phyloP scores from a whole-genome alignment of 2,113 vertebrate genomes.

The Gorilla gorilla region DNA sequence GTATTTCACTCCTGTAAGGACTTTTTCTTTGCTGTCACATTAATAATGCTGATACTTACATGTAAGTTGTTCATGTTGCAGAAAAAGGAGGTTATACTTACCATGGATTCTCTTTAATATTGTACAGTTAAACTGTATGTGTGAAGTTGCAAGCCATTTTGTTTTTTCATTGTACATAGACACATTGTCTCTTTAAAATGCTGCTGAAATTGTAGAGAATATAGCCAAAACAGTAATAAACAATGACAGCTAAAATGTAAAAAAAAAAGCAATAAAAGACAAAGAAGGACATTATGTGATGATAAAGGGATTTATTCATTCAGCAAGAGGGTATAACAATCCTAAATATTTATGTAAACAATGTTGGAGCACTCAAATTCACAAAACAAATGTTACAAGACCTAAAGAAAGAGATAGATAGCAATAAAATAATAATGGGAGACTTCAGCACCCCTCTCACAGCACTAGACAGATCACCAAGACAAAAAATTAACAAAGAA shows the following conservation, averaged over 20 bases:
- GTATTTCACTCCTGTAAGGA: constrained; percentile 82
- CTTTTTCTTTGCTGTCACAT: constrained; percentile 82
- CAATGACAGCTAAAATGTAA: constrained; percentile 88
- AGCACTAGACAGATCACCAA: too few relatives aligned
- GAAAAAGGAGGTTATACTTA: constrained; percentile 85
- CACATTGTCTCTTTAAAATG: constrained; percentile 90
- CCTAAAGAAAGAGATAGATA: too few relatives aligned
- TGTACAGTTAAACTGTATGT: constrained; percentile 89
- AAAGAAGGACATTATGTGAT: too few relatives aligned
- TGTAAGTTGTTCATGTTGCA: constrained; percentile 86
- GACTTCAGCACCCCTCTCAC: too few relatives aligned
- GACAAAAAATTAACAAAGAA: too few relatives aligned
- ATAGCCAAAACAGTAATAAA: constrained; percentile 92
- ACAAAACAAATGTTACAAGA: too few relatives aligned
- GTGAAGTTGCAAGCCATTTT: constrained; percentile 89
- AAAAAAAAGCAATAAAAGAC: neutral
- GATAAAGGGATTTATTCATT: too few relatives aligned
- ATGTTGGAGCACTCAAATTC: too few relatives aligned
- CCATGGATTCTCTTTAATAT: constrained; percentile 85
- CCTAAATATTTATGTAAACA: too few relatives aligned
- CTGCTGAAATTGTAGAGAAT: constrained; percentile 93
- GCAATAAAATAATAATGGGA: too few relatives aligned
- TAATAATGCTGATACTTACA: constrained; percentile 85
- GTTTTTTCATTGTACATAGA: constrained; percentile 90
- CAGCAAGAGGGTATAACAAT: too few relatives aligned